phyloP scores from a whole-genome alignment of 2,113 vertebrate species.

The Irena cyanogastra region DNA sequence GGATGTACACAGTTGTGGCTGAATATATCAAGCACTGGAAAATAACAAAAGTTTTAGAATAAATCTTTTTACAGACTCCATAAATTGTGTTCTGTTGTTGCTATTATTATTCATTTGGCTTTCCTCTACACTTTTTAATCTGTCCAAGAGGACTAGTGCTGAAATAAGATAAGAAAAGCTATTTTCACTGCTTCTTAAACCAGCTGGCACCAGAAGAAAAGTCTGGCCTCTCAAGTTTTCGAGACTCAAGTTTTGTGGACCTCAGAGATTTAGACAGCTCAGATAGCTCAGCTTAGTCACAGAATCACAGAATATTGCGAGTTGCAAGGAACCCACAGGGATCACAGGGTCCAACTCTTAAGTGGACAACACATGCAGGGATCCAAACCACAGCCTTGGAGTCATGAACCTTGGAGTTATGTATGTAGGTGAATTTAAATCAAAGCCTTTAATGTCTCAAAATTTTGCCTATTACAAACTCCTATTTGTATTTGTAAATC shows the following conservation, averaged over 20 bases:
- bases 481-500: not conserved
- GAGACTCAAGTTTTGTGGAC: not conserved
- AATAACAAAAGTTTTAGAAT: not conserved
- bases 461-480: not conserved
- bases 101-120: not conserved
- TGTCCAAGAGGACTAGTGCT: not conserved
- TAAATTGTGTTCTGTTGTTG: not conserved
- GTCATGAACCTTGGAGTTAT: accelerated
- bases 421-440: not conserved
- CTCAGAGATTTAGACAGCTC: not conserved
- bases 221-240: not conserved
- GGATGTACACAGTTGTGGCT: not conserved
- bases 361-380: not conserved
- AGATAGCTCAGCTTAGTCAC: not conserved
- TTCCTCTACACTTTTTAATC: not conserved
- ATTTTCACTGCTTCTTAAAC: not conserved
- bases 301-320: not conserved
- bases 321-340: not conserved
- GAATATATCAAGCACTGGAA: not conserved
- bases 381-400: not conserved
- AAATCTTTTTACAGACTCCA: not conserved
- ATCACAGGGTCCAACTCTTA: not conserved
- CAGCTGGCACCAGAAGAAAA: not conserved
- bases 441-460: not conserved
- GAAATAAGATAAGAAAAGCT: not conserved